Evolutionary conservation across 2,797 vertebrate species (phyloP), one percentile per base, ranked within the genome.

Genomic region (Myiothlypis coronata): DNA sequence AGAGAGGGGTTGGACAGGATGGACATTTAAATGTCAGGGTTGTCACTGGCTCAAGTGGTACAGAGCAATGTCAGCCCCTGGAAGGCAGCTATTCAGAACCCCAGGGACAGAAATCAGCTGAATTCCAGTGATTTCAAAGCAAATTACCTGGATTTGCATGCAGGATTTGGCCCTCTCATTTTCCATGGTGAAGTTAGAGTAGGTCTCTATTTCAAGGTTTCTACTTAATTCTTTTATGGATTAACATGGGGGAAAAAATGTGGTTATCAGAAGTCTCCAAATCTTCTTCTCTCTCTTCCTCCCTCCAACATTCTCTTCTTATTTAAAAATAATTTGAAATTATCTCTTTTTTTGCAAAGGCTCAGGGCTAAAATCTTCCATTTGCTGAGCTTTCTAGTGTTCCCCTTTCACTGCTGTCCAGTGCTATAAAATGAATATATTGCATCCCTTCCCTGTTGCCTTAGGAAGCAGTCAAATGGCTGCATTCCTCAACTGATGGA

Each of bases 401-500:
- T 95, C 49, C 81, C 88, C 81, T 61, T 79, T 96, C 96, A 89
- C 77, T 95, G 94, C 96, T 96, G 92, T 95, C 92, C 56, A 35
- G 78, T 21, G 17, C 96, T 96, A 95, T 97, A 97, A 98, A 98
- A 77, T 94, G 98, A 97, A 97, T 97, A 97, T 97, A 98, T 97
- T 96, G 95, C 97, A 96, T 91, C 96, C 94, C 95, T 98, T 96
- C 94, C 96, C 81, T 28, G 94, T 95, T 95, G 97, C 97, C 95
- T 97, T 97, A 97, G 97, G 97, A 98, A 97, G 96, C 96, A 96
- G 98, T 98, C 98, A 97, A 97, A 97, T 60, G 55, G 97, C 93
- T 80, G 8, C 97, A 98, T 98, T 98, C 97, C 97, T 97, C 90
- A 92, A 75, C 96, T 98, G 97, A 98, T 97, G 97, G 96, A 98